These are phyloP conservation scores for Pteronotus mesoamericanus DNA, from an alignment of 2,797 vertebrate species.

Conservation along the genomic window DNA sequence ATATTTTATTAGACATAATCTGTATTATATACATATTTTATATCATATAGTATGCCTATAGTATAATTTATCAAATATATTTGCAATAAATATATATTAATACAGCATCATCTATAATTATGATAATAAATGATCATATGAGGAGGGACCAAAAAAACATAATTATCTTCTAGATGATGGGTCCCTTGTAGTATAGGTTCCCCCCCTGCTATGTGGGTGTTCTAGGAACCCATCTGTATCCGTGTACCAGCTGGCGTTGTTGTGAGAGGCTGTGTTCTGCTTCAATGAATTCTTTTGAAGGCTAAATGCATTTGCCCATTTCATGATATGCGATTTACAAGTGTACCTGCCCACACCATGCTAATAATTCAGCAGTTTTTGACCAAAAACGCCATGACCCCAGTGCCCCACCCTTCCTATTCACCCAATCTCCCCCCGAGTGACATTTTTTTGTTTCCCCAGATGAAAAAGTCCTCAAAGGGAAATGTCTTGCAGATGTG, in stretches of 20 bases:
- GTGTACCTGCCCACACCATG: neutral
- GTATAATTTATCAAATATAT: neutral
- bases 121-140: neutral
- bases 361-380: neutral
- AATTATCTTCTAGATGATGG: too few species aligned
- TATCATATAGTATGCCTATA: neutral
- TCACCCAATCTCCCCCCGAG: too few species aligned
- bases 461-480: neutral
- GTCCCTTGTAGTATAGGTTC: neutral
- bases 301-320: neutral
- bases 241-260: neutral
- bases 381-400: neutral
- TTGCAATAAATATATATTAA: neutral
- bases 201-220: neutral
- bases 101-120: neutral
- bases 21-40: neutral
- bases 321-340: neutral
- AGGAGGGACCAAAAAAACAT: too few species aligned
- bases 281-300: too few species aligned
- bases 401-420: neutral
- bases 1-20: neutral
- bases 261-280: neutral
- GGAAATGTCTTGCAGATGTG: neutral
- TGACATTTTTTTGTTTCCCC: neutral
- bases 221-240: neutral